These are phyloP conservation scores for Amyelois transitella DNA, from an alignment of 1,140 invertebrate genomes.

Conservation along the genomic window DNA sequence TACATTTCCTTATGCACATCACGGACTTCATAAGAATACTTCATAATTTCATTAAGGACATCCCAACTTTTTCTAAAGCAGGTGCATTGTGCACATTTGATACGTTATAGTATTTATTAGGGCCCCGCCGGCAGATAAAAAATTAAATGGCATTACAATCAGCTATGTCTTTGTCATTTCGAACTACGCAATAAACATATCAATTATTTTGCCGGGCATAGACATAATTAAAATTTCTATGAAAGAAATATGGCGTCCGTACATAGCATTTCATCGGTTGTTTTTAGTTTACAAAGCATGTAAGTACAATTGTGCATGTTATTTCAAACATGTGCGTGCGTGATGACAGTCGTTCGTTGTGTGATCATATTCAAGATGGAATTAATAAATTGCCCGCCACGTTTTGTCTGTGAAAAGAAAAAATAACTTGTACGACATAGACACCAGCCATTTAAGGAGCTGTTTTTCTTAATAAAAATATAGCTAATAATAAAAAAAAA, in stretches of 20 bases:
- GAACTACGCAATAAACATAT: constrained; percentile 25
- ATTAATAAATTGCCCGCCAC: neutral
- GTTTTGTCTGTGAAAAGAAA: neutral
- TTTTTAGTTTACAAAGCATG: neutral
- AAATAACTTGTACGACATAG: neutral
- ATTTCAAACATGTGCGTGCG: neutral
- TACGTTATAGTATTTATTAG: constrained; percentile 42
- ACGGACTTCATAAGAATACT: constrained; percentile 26
- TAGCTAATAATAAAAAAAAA: too few species aligned
- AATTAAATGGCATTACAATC: constrained; percentile 51
- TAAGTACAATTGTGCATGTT: neutral
- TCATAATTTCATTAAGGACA: constrained; percentile 35
- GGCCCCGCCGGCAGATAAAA: constrained; percentile 31
- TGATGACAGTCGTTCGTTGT: neutral
- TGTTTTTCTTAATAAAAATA: too few species aligned
- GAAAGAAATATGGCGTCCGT: constrained; percentile 10
- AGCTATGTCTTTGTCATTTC: constrained; percentile 45
- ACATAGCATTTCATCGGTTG: constrained; percentile 1
- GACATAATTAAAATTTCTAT: constrained; percentile 20
- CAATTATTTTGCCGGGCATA: constrained; percentile 28
- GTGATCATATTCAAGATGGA: too few species aligned
- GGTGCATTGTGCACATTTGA: constrained; percentile 43
- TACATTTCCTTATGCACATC: neutral
- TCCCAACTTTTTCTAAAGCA: constrained; percentile 51
- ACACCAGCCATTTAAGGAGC: too few species aligned